Percentiles rank a stretch among this genome's conserved stretches.
Conservation (phyloP, 2,888 invertebrate species). For the Campoletis raptor region DNA sequence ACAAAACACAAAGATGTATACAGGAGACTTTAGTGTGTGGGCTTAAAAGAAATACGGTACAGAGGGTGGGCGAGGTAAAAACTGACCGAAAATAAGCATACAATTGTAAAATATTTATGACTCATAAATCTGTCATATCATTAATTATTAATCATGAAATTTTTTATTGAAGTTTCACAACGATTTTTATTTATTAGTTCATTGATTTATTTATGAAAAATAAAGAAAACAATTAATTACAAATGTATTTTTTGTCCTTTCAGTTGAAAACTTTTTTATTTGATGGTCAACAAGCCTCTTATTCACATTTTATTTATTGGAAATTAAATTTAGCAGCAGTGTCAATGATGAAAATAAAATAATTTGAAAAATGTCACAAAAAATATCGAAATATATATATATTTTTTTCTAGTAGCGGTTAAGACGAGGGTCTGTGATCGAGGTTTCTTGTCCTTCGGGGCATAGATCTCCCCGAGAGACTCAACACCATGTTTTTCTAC, state of each 20-base stretch:
- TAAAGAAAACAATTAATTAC: too few species aligned
- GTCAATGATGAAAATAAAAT: background rate
- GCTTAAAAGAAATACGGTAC: background rate
- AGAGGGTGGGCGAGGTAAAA: background rate
- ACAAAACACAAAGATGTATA: background rate
- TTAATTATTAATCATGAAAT: too few species aligned
- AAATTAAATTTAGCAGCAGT: background rate
- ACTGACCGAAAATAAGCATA: background rate
- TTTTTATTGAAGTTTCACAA: too few species aligned
- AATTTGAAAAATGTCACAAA: background rate
- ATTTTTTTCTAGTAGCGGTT: conserved; percentile 15
- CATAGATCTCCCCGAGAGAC: conserved; percentile 5
- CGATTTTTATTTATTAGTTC: too few species aligned
- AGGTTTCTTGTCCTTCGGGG: conserved; percentile 5
- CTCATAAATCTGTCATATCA: too few species aligned
- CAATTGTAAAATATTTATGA: too few species aligned
- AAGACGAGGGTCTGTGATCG: background rate
- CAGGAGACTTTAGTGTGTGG: background rate
- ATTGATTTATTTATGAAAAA: too few species aligned
- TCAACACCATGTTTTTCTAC: background rate
- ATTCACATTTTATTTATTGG: background rate
- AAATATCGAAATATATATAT: background rate
- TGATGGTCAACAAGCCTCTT: too few species aligned
- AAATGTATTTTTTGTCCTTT: too few species aligned
- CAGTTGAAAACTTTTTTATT: too few species aligned